Evolutionary conservation across 2,113 vertebrate species (phyloP), one percentile per base, ranked within the genome.

Genomic region (Paradisaea rubra): DNA sequence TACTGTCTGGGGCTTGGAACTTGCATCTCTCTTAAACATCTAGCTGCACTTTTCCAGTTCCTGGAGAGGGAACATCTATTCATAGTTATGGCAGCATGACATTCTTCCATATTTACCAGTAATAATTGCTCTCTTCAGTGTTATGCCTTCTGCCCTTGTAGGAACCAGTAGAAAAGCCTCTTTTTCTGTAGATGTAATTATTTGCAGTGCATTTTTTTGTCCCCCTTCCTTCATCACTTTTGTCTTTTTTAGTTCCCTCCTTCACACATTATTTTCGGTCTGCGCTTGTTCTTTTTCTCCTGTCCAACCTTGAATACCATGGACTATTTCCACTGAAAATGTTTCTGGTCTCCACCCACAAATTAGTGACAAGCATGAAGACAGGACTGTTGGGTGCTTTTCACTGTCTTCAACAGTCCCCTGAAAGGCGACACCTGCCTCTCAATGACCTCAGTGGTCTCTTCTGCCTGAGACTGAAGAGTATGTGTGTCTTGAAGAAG

Each of bases 11-110:
- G 76, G n/a, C 83, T 91, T 80, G 68, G 86, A 76, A 72, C 78
- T 73, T 78, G 28, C 10, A 77, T 52, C 54, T 86, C 78, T 70
- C 56, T 74, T 18, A 35, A 93, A 68, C 41, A 54, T 39, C 71
- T 71, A 56, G 79, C 53, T 94, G 86, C 53, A 77, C 64, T 93
- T 96, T 95, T 95, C 60, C 85, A 83, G 91, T 69, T 92, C n/a
- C 50, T 56, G 49, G 54, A 56, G 80, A 85, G 23, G 57, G 70
- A 92, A 77, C 45, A 72, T 61, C 79, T 95, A 64, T 91, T 90
- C 63, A 37, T 80, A 86, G 74, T 41, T 42, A 65, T 10, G 23
- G 59, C 27, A 35, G 37, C 16, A 33, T 42, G 35, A 52, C 37
- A 50, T 45, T 45, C 64, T 84, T 64, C 56, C 53, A 50, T 85